Percentiles rank a stretch among this genome's conserved stretches.
Evolutionary conservation across 1,140 invertebrate species (phyloP).

Genomic region (Xylocopa sonorina): DNA sequence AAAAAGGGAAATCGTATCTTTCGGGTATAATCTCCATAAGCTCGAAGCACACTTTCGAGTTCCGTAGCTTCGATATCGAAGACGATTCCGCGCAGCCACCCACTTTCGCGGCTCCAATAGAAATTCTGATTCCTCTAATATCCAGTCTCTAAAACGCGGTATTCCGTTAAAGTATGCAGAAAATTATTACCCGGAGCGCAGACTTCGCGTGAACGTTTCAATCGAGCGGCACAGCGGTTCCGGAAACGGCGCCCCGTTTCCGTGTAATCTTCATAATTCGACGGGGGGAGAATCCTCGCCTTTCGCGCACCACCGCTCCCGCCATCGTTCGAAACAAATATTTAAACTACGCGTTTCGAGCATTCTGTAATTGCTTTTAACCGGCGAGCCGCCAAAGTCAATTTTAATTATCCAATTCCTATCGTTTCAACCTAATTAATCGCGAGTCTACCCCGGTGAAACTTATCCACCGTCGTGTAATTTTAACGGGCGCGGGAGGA

Average conservation of each 20-base stretch:
- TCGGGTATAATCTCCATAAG: not conserved
- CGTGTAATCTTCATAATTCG: conserved; percentile 33
- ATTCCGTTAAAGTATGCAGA: not conserved
- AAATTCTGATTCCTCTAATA: not conserved
- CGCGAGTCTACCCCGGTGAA: not conserved
- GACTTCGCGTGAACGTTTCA: conserved; percentile 14
- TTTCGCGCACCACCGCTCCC: not conserved
- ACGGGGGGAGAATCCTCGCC: not conserved
- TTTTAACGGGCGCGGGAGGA: not conserved
- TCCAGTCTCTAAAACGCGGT: not conserved
- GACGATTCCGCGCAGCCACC: not conserved
- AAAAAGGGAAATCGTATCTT: not conserved
- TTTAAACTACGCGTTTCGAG: conserved; percentile 23
- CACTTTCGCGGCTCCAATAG: not conserved
- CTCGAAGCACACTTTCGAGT: not conserved
- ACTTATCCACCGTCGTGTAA: not conserved
- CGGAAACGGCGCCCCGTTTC: conserved; percentile 14
- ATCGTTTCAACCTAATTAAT: conserved; percentile 45
- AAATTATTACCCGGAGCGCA: not conserved
- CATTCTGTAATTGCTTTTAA: conserved; percentile 19
- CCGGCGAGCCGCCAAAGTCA: not conserved
- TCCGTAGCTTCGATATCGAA: not conserved
- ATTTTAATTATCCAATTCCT: conserved; percentile 29
- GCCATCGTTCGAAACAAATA: conserved; percentile 17
- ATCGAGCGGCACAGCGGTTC: not conserved